Evolutionary conservation across 92 coral and sea anemone genomes (phyloP).

Genomic region (Virgularia gustaviana): DNA sequence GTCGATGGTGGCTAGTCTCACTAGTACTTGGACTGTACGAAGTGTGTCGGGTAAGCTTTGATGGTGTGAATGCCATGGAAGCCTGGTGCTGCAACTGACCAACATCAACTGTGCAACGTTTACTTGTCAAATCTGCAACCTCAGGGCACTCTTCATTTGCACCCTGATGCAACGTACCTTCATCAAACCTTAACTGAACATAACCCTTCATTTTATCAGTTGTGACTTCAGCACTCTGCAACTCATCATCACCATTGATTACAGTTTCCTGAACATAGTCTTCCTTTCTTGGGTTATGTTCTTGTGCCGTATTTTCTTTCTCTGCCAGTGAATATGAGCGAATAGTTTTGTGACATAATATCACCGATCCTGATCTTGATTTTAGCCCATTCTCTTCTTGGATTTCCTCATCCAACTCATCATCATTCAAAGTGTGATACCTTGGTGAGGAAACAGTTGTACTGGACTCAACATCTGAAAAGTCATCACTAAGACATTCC

Average conservation of each 20-base stretch:
- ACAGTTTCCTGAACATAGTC: background rate
- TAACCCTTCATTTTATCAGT: slow-evolving; percentile 8
- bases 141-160: background rate
- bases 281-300: background rate
- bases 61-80: no score
- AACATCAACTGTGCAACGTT: slow-evolving; percentile 26
- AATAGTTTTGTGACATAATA: slow-evolving; percentile 21
- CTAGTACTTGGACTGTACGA: no score
- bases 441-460: slow-evolving; percentile 19
- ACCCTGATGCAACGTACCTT: background rate
- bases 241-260: no score
- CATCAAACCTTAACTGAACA: slow-evolving; percentile 11
- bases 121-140: no score
- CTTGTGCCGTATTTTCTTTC: no score
- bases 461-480: background rate
- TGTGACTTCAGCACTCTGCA: no score
- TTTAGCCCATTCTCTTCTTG: slow-evolving; percentile 14
- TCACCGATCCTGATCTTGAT: slow-evolving; percentile 20
- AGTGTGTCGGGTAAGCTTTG: no score
- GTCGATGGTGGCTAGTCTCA: no score
- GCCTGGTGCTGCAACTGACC: slow-evolving; percentile 12
- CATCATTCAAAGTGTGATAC: slow-evolving; percentile 23
- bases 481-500: background rate
- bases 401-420: slow-evolving; percentile 24
- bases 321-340: slow-evolving; percentile 21